Base-by-base conservation (phyloP, 2,113 vertebrate genomes). In the Tragelaphus scriptus region DNA sequence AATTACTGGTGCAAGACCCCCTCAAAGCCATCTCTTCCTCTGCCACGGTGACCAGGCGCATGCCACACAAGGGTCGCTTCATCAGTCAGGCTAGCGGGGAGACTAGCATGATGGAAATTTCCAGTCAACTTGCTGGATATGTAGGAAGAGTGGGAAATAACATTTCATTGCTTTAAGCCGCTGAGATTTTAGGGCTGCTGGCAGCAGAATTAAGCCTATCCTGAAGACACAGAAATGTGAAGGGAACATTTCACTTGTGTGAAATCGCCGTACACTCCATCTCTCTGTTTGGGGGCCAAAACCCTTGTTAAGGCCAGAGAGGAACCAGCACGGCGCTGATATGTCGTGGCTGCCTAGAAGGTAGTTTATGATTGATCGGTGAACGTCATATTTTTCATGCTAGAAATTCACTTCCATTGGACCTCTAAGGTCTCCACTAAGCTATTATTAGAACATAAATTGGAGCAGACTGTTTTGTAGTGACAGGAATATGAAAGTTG, bases 401-500 rank as follows among this genome's bases (percentile, higher is more conserved):
- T 28, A 65, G 90, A 93, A 49, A 94, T 94, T 65, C 93, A 71
- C 92, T 97, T 40, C 93, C 61, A 17, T 79, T 93, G 1, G n/a
- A 86, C 82, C 75, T 86, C 14, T 21, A 8, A 85, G 87, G 40
- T 30, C 85, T 14, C 81, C 75, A 82, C 94, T 85, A 88, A 88
- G 68, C 61, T 93, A 36, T 81, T 53, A 44, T 47, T 90, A 15
- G 95, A 89, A 77, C 44, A 63, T n/a, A 85, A 53, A 91, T 88
- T 97, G 51, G 49, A n/a, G 1, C 85, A 25, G 92, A 84, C 68
- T 96, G 95, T 88, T 44, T 10, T 80, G 85, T 49, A 95, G 82
- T 88, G 95, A 90, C 92, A 90, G 94, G 92, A 94, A 88, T 68
- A 51, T 86, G 58, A 97, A 90, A 82, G 81, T 59, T 47, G 77